Base-by-base conservation (phyloP, 2,888 invertebrate genomes). In the Diabrotica balteata region DNA sequence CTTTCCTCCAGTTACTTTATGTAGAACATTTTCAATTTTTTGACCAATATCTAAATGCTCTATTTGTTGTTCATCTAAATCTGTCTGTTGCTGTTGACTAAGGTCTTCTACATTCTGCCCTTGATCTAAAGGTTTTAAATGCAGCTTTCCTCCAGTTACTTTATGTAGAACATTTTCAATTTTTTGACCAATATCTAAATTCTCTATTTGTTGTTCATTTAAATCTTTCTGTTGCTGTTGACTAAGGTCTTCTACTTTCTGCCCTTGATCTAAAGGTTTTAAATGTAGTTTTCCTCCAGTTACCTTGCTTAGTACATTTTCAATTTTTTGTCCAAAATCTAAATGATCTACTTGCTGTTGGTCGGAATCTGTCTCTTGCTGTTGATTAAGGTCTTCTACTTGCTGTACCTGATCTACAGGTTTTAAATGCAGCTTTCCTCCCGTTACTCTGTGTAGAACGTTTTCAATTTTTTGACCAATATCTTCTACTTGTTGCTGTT, bases 321-420 rank as follows among this genome's bases (percentile, higher is more conserved):
- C 66, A 11, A 69, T 50, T 68, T 75, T 71, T 71, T 77, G 78
- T 1, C 71, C 73, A 7, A 77, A 69, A 63, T 77, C 73, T 10
- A 65, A 60, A 66, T 71, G 66, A 42, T 70, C 62, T n/a, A 55
- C 32, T 64, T 64, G 58, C 58, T 70, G 67, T 63, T 60, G 61
- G 32, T 66, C 61, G 58, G 68, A 55, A 8, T 49, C 67, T 32
- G 44, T 22, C 49, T 68, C 52, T 63, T 60, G 65, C 22, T 63
- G 57, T 45, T n/a, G 10, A 9, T 6, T 47, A 47, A 47, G 10
- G 8, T 9, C 8, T 10, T 47, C 10, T 47, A 47, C 47, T 32
- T 32, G 32, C 32, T 32, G 32, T 32, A 4, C 32, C 32, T 47
- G 47, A 47, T 47, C 47, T 47, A 47, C 1, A 47, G 47, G 47